phyloP scores from a whole-genome alignment of 2,797 vertebrate species.

The Manis pentadactyla region DNA sequence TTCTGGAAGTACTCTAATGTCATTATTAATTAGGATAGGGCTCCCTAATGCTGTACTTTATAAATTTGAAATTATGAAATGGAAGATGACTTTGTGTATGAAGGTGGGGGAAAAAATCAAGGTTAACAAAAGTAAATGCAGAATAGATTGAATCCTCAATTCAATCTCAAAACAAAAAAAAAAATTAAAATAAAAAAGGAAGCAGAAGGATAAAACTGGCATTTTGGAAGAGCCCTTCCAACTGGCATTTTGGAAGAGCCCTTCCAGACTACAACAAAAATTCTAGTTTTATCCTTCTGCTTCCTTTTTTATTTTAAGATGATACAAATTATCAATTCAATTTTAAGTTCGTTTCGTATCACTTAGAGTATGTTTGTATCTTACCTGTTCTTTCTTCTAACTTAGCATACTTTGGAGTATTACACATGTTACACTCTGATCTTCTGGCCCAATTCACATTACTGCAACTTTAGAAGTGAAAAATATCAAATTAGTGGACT shows the following conservation, averaged over 20 bases:
- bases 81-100: neutral
- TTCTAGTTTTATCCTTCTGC: too few relatives aligned
- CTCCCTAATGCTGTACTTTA: neutral
- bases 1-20: neutral
- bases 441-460: constrained; percentile 99
- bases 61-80: neutral
- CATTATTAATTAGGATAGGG: neutral
- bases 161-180: too few relatives aligned
- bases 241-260: too few relatives aligned
- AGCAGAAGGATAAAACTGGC: too few relatives aligned
- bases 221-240: too few relatives aligned
- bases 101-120: neutral
- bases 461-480: constrained; percentile 91
- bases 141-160: neutral
- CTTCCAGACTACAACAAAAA: too few relatives aligned
- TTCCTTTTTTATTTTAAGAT: neutral
- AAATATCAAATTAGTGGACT: neutral
- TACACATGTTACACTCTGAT: constrained; percentile 99
- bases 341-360: constrained; percentile 14
- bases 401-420: constrained; percentile 99
- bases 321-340: neutral
- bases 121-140: neutral
- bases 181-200: too few relatives aligned
- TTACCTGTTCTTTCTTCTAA: constrained; percentile 98
- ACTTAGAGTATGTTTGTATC: neutral